These are phyloP conservation scores for Dilophus febrilis DNA, from an alignment of 2,888 invertebrate genomes.

Conservation along the genomic window DNA sequence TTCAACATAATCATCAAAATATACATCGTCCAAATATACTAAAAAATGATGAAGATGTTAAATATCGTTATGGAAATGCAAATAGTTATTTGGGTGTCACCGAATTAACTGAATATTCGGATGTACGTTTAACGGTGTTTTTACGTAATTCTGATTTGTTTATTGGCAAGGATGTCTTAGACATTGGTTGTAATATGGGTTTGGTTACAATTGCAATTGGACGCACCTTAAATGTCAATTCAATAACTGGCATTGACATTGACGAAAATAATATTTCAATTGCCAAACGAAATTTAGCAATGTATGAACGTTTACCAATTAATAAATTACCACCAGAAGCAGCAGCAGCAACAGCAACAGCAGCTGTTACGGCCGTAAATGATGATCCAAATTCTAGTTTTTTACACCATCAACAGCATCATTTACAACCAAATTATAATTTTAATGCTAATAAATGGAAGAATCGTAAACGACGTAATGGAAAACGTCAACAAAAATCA, in stretches of 20 bases:
- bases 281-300: constrained; percentile 28
- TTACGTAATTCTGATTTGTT: constrained; percentile 66
- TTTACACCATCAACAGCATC: not conserved
- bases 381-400: too few species aligned
- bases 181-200: constrained; percentile 96
- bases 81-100: constrained; percentile 93
- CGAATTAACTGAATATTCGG: constrained; percentile 63
- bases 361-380: too few species aligned
- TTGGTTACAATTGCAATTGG: constrained; percentile 85
- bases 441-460: not conserved
- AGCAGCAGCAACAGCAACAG: constrained; percentile 1
- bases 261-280: constrained; percentile 64
- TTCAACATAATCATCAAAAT: not conserved
- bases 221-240: constrained; percentile 64
- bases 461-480: constrained; percentile 40
- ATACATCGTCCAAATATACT: not conserved
- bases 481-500: constrained; percentile 39
- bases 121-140: constrained; percentile 69
- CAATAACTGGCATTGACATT: constrained; percentile 87
- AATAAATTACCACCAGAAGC: constrained; percentile 1
- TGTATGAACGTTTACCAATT: constrained; percentile 19
- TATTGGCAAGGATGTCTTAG: constrained; percentile 76
- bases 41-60: constrained; percentile 32
- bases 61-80: constrained; percentile 93
- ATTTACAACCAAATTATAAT: not conserved